Base-by-base conservation (phyloP, 2,888 invertebrate species). In the Uropetala carovei region DNA sequence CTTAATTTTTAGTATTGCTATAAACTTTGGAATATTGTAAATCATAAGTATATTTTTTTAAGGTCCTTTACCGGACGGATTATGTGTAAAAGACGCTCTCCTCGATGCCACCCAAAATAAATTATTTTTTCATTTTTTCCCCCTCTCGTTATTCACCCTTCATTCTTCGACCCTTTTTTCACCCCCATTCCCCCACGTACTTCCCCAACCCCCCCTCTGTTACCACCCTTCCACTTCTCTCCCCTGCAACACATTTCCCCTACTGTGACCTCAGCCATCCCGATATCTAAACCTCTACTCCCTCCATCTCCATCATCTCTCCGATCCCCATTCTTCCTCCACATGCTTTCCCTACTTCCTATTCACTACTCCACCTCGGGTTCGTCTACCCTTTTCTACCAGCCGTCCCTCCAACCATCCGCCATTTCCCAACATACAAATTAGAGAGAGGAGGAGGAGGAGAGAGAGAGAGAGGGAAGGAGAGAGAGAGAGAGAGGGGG, bases 371-470 rank as follows among this genome's bases (percentile, higher is more conserved):
- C 68, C 68, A 68, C 22, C 68, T 68, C 22, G n/a, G 9, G 7
- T 18, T n/a, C 68, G 68, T 68, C 68, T 68, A 64, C n/a, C 14
- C 14, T 16, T 14, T 64, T 68, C 64, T 16, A 16, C 18, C 16
- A 4, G 14, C 68, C 18, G 7, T n/a, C 68, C 14, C 68, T 68
- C 22, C 68, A n/a, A n/a, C 18, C 9, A 68, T 22, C 68, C n/a
- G 43, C 43, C 43, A 43, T n/a, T 64, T 64, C 16, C n/a, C 64
- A 7, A 64, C 8, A 14, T n/a, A 16, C 68, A n/a, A 68, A 68
- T 68, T 68, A n/a, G 68, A 68, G 22, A 59, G 83, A 30, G 30
- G 30, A n/a, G 83, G 83, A 56, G 85, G 92, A 1, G 27, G 75
- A n/a, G 92, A 18, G 18, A 14, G 14, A 13, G 81, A 22, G 16